A percentile compares a stretch with the other conserved stretches of the same genome.
Conservation (phyloP, 2,797 vertebrate species). For the Rhinella marina region DNA sequence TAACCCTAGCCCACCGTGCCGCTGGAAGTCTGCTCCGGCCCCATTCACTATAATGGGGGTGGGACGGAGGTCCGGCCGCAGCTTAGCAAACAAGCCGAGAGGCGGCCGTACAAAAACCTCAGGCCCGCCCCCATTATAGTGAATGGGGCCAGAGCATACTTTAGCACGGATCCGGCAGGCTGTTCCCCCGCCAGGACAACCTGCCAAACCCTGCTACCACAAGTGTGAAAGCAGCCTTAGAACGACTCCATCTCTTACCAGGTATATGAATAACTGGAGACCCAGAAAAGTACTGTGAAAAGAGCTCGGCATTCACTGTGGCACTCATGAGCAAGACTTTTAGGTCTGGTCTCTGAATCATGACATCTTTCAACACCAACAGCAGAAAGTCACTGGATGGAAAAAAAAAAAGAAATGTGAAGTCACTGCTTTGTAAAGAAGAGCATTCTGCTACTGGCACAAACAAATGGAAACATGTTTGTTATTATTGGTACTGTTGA, state of each 20-base stretch:
- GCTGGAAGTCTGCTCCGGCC: too few relatives aligned
- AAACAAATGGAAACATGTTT: neutral
- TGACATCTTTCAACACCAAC: conserved; percentile 91
- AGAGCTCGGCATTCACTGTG: conserved; percentile 92
- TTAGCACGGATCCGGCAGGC: too few relatives aligned
- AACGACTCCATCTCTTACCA: conserved; percentile 75
- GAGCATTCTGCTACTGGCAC: neutral
- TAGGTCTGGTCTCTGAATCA: conserved; percentile 85
- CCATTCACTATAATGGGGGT: too few relatives aligned
- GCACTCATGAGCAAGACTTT: conserved; percentile 97
- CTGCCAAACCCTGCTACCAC: too few relatives aligned
- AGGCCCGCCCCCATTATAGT: too few relatives aligned
- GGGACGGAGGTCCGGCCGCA: too few relatives aligned
- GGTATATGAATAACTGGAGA: conserved; percentile 91
- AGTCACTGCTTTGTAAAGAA: neutral
- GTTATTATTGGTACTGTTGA: neutral
- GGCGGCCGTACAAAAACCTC: too few relatives aligned
- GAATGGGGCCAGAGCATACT: too few relatives aligned
- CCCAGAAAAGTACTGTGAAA: conserved; percentile 90
- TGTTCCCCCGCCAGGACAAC: too few relatives aligned
- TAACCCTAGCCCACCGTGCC: too few relatives aligned
- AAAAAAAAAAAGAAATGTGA: conserved; percentile 39
- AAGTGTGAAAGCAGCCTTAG: too few relatives aligned
- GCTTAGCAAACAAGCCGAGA: too few relatives aligned
- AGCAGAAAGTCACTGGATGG: conserved; percentile 91